Evolutionary conservation across 2,888 invertebrate species (phyloP), one percentile per base, ranked within the genome.

Genomic region (Dascillus cervinus): DNA sequence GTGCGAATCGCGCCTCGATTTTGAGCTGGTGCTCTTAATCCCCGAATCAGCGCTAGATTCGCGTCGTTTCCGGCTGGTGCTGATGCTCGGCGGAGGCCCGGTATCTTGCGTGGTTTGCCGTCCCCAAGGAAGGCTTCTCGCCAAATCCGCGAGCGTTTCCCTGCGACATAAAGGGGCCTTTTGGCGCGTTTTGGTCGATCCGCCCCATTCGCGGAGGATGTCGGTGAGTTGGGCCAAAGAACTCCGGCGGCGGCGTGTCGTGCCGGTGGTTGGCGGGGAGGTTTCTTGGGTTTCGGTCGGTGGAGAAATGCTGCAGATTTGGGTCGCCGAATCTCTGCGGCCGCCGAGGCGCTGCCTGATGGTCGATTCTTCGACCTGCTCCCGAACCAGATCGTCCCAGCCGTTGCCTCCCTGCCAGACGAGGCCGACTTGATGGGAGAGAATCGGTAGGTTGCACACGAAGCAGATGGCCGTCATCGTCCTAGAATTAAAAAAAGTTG

Each of bases 351-450:
- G 73, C 62, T 88, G 88, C 34, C 84, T 73, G 49, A 90, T 72
- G 13, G 89, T 90, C 24, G 82, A 81, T 65, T 89, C 89, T 62
- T 90, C 88, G 55, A 79, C 75, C 66, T 86, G 86, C 50, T 88
- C 89, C 49, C 90, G 72, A 36, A 89, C 81, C 52, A 90, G 72
- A 65, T 91, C 90, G 80, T 91, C 90, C 86, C 90, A 90, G 52
- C 90, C 90, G 66, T 90, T 91, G 62, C 88, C 89, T 29, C 90
- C 90, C 58, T 88, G 87, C 90, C 91, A 91, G 62, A 89, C 84
- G 66, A 91, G 70, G 26, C 89, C 90, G 58, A 90, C 89, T 77
- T 92, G 92, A 69, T 92, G 90, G 47, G 87, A 89, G 65, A 91
- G 76, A 64, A 92, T 91, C 55, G 92, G 91, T 60, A 91, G 76